Conservation (phyloP, 2,797 vertebrate genomes). For the Coilia nasus region DNA sequence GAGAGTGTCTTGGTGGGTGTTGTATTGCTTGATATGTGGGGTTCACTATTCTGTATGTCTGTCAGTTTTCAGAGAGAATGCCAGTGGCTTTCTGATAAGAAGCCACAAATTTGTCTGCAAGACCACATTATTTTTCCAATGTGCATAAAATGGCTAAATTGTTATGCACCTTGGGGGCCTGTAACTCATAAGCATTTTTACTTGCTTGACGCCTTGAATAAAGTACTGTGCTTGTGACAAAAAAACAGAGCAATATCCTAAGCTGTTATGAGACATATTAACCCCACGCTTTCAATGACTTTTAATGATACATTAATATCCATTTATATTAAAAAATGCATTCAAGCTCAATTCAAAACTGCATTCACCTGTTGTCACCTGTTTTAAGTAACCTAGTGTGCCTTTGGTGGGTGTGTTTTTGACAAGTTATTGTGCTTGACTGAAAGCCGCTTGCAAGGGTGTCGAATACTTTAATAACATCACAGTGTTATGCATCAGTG, state of each 20-base stretch:
- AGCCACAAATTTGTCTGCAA: background rate
- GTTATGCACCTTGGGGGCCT: background rate
- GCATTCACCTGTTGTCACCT: background rate
- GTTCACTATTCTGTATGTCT: constrained; percentile 3
- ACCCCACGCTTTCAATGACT: constrained; percentile 5
- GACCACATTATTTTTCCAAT: background rate
- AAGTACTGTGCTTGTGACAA: constrained; percentile 22
- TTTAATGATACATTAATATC: background rate
- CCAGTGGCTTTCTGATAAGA: background rate
- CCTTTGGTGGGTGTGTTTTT: background rate
- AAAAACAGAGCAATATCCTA: constrained; percentile 17
- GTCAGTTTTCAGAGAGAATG: background rate
- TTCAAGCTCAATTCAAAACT: background rate
- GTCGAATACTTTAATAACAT: background rate
- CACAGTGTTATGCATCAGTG: background rate
- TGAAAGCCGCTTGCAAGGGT: background rate
- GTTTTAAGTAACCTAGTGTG: background rate
- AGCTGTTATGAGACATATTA: constrained; percentile 4
- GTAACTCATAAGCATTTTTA: constrained; percentile 13
- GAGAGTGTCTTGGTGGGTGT: background rate
- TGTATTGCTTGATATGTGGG: background rate
- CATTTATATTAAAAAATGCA: background rate
- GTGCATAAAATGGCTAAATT: constrained; percentile 11
- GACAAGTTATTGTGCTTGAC: background rate
- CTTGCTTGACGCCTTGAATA: constrained; percentile 4